These are phyloP conservation scores for Apodemus sylvaticus DNA, from an alignment of 2,113 vertebrate species.

Conservation along the genomic window DNA sequence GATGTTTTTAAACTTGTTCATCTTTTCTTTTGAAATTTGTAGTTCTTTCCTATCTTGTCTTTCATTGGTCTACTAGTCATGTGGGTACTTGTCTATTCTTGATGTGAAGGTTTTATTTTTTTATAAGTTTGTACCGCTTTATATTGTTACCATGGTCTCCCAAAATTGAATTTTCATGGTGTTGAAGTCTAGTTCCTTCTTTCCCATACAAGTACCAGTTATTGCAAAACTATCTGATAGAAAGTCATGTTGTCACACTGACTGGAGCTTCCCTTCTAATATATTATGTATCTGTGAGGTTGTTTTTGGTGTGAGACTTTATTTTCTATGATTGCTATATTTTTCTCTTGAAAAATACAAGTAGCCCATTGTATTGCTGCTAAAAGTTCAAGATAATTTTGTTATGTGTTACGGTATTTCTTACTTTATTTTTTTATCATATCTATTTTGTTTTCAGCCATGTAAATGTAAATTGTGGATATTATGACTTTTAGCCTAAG, in stretches of 20 bases:
- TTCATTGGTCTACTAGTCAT: background rate
- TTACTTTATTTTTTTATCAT: slow-evolving; percentile 23
- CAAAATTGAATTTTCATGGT: background rate
- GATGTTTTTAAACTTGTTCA: background rate
- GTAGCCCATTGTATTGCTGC: background rate
- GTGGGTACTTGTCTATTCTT: background rate
- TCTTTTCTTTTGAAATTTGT: slow-evolving; percentile 8
- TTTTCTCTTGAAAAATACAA: background rate
- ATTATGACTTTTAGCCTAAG: background rate
- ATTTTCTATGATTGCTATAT: background rate
- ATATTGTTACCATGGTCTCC: background rate
- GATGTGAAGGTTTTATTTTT: background rate
- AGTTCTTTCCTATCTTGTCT: background rate
- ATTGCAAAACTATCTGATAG: background rate
- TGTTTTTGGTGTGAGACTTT: background rate
- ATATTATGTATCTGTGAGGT: background rate
- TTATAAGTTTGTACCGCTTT: background rate
- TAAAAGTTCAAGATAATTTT: background rate
- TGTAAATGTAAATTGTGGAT: background rate
- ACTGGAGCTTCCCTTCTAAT: background rate
- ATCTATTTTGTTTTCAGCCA: background rate
- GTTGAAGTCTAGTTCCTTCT: background rate
- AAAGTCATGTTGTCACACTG: background rate
- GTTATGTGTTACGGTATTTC: background rate
- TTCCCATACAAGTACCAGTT: background rate